A percentile compares a stretch with the other conserved stretches of the same genome.
Conservation (phyloP, 1,140 invertebrate species). For the Eurosta solidaginis region DNA sequence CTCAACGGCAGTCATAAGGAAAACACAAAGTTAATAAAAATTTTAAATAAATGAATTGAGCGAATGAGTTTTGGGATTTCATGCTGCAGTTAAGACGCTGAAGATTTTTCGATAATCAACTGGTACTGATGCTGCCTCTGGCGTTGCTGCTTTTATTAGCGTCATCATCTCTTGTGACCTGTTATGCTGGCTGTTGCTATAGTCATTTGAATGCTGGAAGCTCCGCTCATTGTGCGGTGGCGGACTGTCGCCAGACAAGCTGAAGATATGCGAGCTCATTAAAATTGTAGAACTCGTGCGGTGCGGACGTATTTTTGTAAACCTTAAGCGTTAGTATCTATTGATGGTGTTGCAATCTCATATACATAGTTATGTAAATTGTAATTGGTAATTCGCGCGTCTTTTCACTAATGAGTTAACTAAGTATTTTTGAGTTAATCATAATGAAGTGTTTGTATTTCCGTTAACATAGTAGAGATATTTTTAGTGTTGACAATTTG, state of each 20-base stretch:
- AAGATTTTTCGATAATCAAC: neutral
- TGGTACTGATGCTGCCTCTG: neutral
- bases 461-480: neutral
- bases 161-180: neutral
- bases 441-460: neutral
- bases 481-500: neutral
- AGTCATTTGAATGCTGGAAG: neutral
- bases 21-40: neutral
- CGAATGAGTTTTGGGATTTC: neutral
- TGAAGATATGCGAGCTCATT: slow-evolving; percentile 11
- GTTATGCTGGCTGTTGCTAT: neutral
- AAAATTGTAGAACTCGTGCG: slow-evolving; percentile 27
- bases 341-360: neutral
- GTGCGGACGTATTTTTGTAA: slow-evolving; percentile 13
- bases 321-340: neutral
- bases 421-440: too few species aligned
- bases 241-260: neutral
- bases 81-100: neutral
- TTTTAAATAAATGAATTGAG: neutral
- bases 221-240: neutral
- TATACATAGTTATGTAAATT: neutral
- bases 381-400: neutral
- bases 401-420: too few species aligned
- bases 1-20: neutral
- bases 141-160: neutral